Evolutionary conservation across 2,797 vertebrate species (phyloP).

Genomic region (Hyperoplus lanceolatus): DNA sequence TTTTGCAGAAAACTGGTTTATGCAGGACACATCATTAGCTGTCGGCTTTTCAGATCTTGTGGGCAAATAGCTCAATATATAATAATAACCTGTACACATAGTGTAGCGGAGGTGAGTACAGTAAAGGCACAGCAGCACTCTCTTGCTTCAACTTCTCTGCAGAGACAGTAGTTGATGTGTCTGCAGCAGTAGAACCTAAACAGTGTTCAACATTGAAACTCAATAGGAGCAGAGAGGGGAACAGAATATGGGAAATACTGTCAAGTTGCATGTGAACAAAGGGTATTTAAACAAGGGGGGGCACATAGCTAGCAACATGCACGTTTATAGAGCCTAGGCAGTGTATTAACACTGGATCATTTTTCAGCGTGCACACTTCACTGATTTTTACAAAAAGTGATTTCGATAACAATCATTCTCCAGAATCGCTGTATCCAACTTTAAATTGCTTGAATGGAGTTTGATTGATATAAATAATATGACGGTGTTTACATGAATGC

Average conservation of each 20-base stretch:
- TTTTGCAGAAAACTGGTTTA: not conserved
- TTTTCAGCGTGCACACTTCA: no score
- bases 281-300: no score
- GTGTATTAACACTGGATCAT: no score
- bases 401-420: no score
- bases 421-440: no score
- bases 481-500: not conserved
- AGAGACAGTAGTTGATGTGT: not conserved
- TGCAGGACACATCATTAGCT: not conserved
- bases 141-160: not conserved
- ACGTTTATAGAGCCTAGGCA: no score
- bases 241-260: not conserved
- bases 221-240: not conserved
- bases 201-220: not conserved
- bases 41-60: not conserved
- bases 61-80: not conserved
- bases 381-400: no score
- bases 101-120: not conserved
- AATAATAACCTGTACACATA: not conserved
- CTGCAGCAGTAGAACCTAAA: not conserved
- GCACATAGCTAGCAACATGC: no score
- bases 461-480: not conserved
- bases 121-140: not conserved
- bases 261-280: no score
- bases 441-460: not conserved